Evolutionary conservation across 2,888 invertebrate genomes (phyloP).

Genomic region (Brassicogethes aeneus): DNA sequence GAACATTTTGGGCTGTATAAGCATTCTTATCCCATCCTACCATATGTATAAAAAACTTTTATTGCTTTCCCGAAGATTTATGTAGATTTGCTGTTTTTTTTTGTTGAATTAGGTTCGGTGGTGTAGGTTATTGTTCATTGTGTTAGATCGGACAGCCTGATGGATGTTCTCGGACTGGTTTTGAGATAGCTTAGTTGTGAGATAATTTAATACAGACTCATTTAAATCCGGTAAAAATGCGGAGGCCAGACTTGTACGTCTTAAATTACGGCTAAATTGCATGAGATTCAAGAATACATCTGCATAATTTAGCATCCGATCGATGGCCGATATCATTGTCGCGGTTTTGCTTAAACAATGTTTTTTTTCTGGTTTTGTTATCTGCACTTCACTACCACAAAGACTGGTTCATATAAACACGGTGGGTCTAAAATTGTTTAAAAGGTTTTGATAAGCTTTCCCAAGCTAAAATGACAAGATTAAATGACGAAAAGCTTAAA

Average conservation of each 20-base stretch:
- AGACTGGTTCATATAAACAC: not conserved
- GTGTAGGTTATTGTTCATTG: too few species aligned
- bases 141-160: conserved; percentile 31
- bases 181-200: conserved; percentile 26
- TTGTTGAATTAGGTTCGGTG: too few species aligned
- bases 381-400: not conserved
- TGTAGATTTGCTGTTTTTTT: too few species aligned
- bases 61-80: too few species aligned
- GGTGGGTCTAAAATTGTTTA: too few species aligned
- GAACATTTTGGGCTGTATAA: too few species aligned
- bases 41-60: too few species aligned
- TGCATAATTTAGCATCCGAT: conserved; percentile 39
- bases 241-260: conserved; percentile 34
- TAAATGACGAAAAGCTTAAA: too few species aligned
- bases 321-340: conserved; percentile 36
- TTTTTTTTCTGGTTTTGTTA: conserved; percentile 6
- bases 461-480: too few species aligned
- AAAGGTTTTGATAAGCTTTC: too few species aligned
- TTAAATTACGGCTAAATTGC: conserved; percentile 42
- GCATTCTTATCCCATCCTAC: too few species aligned
- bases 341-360: conserved; percentile 20
- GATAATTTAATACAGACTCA: conserved; percentile 38
- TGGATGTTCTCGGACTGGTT: conserved; percentile 35
- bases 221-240: conserved; percentile 38
- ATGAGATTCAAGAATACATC: conserved; percentile 41